Conservation (phyloP, 2,113 vertebrate species). For the Anser cygnoides region DNA sequence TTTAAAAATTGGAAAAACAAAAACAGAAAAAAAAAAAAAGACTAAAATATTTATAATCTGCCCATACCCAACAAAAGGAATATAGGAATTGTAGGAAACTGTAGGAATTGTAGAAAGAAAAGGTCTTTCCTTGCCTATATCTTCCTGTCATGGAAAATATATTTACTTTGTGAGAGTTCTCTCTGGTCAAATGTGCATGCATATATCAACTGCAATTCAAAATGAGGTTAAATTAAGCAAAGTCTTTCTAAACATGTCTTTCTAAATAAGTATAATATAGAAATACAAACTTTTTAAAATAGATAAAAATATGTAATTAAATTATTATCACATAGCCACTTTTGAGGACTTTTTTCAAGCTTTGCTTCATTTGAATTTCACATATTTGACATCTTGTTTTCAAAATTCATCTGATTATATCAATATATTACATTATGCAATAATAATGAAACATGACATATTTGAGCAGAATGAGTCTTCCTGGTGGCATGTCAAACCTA, state of each 20-base stretch:
- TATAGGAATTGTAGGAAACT: neutral
- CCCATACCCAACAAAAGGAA: neutral
- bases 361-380: slow-evolving; percentile 56
- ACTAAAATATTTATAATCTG: neutral
- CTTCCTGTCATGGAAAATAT: neutral
- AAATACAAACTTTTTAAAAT: neutral
- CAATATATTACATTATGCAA: slow-evolving; percentile 65
- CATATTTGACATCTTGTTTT: slow-evolving; percentile 64
- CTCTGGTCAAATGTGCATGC: neutral
- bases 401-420: slow-evolving; percentile 60
- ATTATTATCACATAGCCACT: slow-evolving; percentile 30
- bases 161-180: neutral
- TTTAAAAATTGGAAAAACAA: neutral
- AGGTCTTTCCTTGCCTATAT: neutral
- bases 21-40: neutral
- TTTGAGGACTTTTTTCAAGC: slow-evolving; percentile 51
- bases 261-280: neutral
- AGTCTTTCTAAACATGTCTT: neutral
- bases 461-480: slow-evolving; percentile 49
- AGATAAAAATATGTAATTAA: slow-evolving; percentile 30
- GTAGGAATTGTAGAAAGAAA: neutral
- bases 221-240: neutral
- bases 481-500: slow-evolving; percentile 54
- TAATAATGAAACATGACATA: slow-evolving; percentile 55
- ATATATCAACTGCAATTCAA: neutral